Base-by-base conservation (phyloP, 2,113 vertebrate genomes). In the Holacanthus passer region DNA sequence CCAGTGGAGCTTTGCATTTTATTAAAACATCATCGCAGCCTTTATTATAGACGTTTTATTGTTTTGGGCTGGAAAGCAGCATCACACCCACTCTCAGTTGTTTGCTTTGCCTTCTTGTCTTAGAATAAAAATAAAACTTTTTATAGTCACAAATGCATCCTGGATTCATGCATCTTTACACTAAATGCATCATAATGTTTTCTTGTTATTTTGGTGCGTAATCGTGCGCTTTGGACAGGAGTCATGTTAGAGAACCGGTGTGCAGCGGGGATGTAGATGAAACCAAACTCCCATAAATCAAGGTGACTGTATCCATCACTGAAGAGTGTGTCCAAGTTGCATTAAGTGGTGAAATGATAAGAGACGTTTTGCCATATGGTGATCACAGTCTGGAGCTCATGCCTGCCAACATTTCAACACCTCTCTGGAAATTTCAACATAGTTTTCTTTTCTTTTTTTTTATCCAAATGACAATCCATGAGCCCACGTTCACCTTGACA, bases 401-500 rank as follows among this genome's bases (percentile, higher is more conserved):
- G 41, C 27, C 24, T 41, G 47, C 22, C 65, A 76, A 37, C 47
- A 35, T 37, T 41, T 48, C 12, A 55, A 5, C 69, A 58, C 27
- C 39, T 55, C 20, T 35, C 9, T 27, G 56, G n/a, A 55, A 24
- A 69, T 71, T 48, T n/a, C 22, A 75, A 64, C 5, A 9, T 16
- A 56, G 27, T 73, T 73, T 24, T 9, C 13, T 16, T 58, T 31
- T 11, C 17, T 20, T 37, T 8, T 60, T 37, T 27, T 31, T 10
- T 10, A 19, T 17, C 32, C 58, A 79, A 72, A 74, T 74, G 76
- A 64, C 39, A 4, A 87, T 79, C 27, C 64, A 83, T 80, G 53
- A 43, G 32, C 20, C 13, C 27, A 52, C 48, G 20, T 65, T 87
- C 64, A 80, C 66, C 75, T 79, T 79, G 86, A 80, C 64, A 82